These are phyloP conservation scores for Meteorus cinctellus DNA, from an alignment of 2,888 invertebrate species.

Conservation along the genomic window DNA sequence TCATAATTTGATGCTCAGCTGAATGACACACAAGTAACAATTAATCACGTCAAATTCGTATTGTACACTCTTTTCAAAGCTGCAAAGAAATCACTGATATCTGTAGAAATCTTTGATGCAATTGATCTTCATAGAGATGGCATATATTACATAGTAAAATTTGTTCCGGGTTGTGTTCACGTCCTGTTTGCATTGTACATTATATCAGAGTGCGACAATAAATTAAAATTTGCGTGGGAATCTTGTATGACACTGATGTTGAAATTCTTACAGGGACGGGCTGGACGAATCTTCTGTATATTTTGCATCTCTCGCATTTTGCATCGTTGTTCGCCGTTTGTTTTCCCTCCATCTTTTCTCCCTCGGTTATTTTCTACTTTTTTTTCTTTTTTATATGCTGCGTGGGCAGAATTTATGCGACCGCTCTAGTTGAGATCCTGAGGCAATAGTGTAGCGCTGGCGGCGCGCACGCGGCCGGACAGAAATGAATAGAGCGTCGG, in stretches of 20 bases:
- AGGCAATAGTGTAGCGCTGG: conserved; percentile 52
- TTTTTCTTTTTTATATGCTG: conserved; percentile 59
- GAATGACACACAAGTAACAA: too few species aligned
- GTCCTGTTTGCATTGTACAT: neutral
- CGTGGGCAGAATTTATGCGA: conserved; percentile 66
- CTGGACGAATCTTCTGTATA: neutral
- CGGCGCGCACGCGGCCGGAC: conserved; percentile 55
- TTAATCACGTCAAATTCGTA: too few species aligned
- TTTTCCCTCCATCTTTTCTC: conserved; percentile 12
- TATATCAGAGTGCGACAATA: neutral
- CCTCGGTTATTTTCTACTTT: conserved; percentile 24
- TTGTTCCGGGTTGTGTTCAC: neutral
- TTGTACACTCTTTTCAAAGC: too few species aligned
- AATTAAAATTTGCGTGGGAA: neutral
- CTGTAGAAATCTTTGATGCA: too few species aligned
- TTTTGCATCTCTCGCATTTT: conserved; percentile 6
- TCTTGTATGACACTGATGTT: neutral
- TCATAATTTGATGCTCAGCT: too few species aligned
- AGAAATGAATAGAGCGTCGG: conserved; percentile 68
- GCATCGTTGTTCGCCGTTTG: conserved; percentile 19
- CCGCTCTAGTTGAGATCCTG: conserved; percentile 48
- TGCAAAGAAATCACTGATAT: too few species aligned
- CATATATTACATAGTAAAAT: too few species aligned
- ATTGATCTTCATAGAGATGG: too few species aligned
- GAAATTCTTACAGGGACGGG: neutral